Percentiles rank a stretch among this genome's conserved stretches.
These are phyloP conservation scores for Celastrina argiolus DNA, from an alignment of 2,888 invertebrate species.

Conservation along the genomic window DNA sequence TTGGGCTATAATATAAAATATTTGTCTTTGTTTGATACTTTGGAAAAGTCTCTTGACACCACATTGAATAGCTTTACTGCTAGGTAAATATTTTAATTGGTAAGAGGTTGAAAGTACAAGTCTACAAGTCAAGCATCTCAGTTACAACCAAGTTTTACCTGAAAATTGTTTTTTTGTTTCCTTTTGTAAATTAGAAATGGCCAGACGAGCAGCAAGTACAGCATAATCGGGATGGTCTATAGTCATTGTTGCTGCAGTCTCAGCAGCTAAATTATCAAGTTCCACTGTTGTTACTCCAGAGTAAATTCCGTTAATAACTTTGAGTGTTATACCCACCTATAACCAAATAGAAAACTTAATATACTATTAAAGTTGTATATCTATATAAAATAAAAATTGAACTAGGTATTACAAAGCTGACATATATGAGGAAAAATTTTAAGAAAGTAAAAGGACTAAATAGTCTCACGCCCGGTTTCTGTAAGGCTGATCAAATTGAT, in stretches of 20 bases:
- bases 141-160: slow-evolving; percentile 65
- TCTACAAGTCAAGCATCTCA: too few relatives aligned
- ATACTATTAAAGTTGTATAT: too few relatives aligned
- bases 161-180: slow-evolving; percentile 97
- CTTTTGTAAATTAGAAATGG: slow-evolving; percentile 98
- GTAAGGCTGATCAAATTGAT: too few relatives aligned
- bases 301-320: slow-evolving; percentile 96
- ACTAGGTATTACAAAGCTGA: not conserved
- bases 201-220: slow-evolving; percentile 91
- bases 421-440: too few relatives aligned
- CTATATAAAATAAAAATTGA: not conserved
- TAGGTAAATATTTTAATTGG: too few relatives aligned
- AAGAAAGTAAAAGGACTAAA: too few relatives aligned
- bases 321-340: slow-evolving; percentile 88
- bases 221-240: slow-evolving; percentile 98
- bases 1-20: not conserved
- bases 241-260: slow-evolving; percentile 99
- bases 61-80: too few relatives aligned
- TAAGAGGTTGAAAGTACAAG: too few relatives aligned
- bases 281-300: slow-evolving; percentile 98
- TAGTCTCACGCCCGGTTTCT: too few relatives aligned
- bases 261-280: slow-evolving; percentile 97
- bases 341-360: slow-evolving; percentile 14
- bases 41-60: too few relatives aligned
- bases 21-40: too few relatives aligned